Conservation (phyloP, 2,113 vertebrate genomes). For the Cervus canadensis region DNA sequence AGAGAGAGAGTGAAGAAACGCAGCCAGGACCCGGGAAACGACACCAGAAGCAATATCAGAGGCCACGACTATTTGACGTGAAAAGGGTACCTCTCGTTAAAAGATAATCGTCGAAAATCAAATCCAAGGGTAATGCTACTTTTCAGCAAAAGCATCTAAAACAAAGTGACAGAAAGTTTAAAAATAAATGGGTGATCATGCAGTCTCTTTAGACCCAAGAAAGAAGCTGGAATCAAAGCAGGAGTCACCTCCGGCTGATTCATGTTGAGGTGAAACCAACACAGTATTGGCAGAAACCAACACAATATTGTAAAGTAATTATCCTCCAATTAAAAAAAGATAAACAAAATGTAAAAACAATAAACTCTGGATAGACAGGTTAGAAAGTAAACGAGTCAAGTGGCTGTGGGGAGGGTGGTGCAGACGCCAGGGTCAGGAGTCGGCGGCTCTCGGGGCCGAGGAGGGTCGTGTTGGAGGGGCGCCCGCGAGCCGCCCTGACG, state of each 20-base stretch:
- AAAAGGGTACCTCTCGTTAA: background rate
- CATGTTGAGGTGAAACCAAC: background rate
- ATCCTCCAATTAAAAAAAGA: background rate
- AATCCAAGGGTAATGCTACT: background rate
- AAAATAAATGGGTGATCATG: background rate
- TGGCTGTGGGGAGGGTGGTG: background rate
- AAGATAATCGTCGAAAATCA: background rate
- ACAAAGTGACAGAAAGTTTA: background rate
- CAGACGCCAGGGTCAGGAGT: background rate
- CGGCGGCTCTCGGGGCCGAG: fast-evolving
- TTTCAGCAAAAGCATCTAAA: background rate
- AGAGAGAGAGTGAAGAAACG: background rate
- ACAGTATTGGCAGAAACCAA: background rate
- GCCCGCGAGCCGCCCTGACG: background rate
- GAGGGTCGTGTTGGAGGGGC: background rate
- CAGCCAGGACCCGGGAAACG: background rate
- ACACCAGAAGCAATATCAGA: background rate
- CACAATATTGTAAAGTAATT: fast-evolving
- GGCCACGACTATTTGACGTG: background rate
- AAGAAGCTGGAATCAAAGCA: background rate
- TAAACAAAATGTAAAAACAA: background rate
- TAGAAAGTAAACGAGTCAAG: background rate
- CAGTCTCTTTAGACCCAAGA: background rate
- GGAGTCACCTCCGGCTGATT: fast-evolving
- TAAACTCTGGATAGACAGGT: background rate